Base-by-base conservation (phyloP, 2,113 vertebrate species). In the Pedionomus torquatus region DNA sequence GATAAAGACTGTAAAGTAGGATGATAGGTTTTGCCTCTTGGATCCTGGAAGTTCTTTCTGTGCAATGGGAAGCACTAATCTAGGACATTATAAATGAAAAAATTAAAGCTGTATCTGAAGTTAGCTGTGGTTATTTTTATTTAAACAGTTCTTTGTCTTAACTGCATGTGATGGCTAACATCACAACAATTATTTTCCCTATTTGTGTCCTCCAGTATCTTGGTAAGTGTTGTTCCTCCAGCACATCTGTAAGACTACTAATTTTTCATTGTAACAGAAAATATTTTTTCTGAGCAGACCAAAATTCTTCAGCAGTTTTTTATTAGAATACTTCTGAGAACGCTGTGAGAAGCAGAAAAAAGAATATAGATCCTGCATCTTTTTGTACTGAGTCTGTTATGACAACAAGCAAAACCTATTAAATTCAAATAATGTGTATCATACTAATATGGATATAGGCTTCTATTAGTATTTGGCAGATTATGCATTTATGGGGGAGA, bases 371-470 rank as follows among this genome's bases (percentile, higher is more conserved):
- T 52, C 3, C 24, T 65, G 11, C 48, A 81, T 46, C 13, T 70
- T 86, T 83, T 78, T 52, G 26, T 82, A 2, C 24, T 37, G 26
- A 52, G 39, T 46, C 52, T 68, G 12, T 58, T 82, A n/a, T 0
- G 1, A 43, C n/a, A 70, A 14, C 35, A 87, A 70, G 57, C 24
- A 93, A 85, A 66, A 33, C 25, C 21, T 71, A 21, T 49, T 61
- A 70, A 54, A 78, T 35, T 43, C 21, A 74, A 54, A 54, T 55
- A 11, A 17, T 48, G 7, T 48, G 20, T 68, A 20, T 79, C 35
- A 0, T 70, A 23, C 44, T 70, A 61, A 57, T 28, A 63, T 2
- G 55, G 12, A 7, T 74, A 5, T 0, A 5, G 4, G 15, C n/a
- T 92, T 80, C 41, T 57, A 30, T 41, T 85, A 49, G 6, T 65